A percentile compares a stretch with the other conserved stretches of the same genome.
Evolutionary conservation across 35 echinoderm and acorn worm genomes (phyloP).

Genomic region (Ophiothrix spiculata): DNA sequence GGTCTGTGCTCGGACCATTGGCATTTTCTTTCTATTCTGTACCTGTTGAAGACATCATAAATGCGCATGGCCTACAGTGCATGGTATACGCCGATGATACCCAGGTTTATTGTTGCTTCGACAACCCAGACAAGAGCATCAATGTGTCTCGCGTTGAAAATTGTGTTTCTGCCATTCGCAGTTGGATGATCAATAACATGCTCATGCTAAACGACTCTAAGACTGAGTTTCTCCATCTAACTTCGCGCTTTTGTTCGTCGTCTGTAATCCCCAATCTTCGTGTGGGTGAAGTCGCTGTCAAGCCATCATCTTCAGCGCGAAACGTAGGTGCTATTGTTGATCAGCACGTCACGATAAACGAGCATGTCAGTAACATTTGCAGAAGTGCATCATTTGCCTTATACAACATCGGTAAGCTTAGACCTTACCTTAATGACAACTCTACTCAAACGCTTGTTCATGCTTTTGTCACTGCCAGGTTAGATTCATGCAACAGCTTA

Average conservation of each 20-base stretch:
- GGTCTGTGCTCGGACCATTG: background rate
- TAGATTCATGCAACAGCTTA: constrained; percentile 39
- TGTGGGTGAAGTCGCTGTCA: background rate
- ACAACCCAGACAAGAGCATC: background rate
- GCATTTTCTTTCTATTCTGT: background rate
- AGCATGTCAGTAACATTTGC: background rate
- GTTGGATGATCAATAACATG: background rate
- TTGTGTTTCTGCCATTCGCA: background rate
- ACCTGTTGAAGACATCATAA: constrained; percentile 30
- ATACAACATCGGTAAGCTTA: too few species aligned
- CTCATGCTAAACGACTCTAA: background rate
- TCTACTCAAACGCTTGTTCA: constrained; percentile 7
- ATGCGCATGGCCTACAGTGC: background rate
- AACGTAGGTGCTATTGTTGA: background rate
- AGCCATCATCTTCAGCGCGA: background rate
- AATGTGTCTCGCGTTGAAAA: background rate
- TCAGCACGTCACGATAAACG: background rate
- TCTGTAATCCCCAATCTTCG: background rate
- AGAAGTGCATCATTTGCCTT: too few species aligned
- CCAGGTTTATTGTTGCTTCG: background rate
- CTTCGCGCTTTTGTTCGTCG: background rate
- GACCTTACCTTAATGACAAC: too few species aligned
- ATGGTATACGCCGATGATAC: constrained; percentile 21
- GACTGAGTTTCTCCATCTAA: background rate
- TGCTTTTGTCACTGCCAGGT: constrained; percentile 24